Evolutionary conservation across 2,113 vertebrate genomes (phyloP).

Genomic region (Columba livia): DNA sequence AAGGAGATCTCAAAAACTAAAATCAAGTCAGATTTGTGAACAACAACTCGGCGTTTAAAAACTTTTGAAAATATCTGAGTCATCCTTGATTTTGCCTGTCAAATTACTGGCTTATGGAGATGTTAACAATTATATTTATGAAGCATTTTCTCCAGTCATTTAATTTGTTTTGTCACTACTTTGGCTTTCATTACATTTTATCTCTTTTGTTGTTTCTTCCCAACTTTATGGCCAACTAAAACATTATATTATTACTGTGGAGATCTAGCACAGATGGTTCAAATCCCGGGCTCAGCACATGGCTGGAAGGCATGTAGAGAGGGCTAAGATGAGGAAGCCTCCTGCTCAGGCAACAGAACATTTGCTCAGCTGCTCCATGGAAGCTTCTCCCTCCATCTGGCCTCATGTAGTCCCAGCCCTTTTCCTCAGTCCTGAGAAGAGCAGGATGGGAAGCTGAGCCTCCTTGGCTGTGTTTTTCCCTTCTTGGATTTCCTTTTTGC

Average conservation of each 20-base stretch:
- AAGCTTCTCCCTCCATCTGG: not conserved
- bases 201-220: not conserved
- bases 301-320: not conserved
- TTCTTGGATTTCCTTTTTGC: not conserved
- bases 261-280: slow-evolving; percentile 12
- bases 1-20: not conserved
- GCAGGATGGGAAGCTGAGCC: not conserved
- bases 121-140: not conserved
- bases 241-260: not conserved
- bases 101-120: not conserved
- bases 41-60: not conserved
- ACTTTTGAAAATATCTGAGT: slow-evolving; percentile 10
- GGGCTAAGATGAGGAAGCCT: not conserved
- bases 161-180: not conserved
- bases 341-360: accelerated
- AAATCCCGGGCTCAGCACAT: not conserved
- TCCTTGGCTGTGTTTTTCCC: not conserved
- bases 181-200: not conserved
- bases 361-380: not conserved
- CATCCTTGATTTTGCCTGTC: not conserved
- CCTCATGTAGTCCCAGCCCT: not conserved
- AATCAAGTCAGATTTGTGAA: not conserved
- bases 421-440: not conserved
- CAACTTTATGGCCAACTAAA: not conserved
- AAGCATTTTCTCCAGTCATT: not conserved